Conservation (phyloP, 2,888 invertebrate genomes). For the Cerceris ruficornis region DNA sequence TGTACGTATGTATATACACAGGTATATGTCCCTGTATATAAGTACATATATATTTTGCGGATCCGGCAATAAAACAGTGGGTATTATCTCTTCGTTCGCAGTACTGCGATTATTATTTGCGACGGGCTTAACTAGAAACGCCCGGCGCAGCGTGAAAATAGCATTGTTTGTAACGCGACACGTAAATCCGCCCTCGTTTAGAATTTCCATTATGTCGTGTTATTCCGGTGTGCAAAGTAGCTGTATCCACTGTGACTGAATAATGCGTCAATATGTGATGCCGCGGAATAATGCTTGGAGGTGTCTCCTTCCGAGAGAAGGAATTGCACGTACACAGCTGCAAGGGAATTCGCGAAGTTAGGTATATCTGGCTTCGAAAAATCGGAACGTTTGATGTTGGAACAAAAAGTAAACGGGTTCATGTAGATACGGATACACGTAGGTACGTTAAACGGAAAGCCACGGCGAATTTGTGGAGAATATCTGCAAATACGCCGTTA, state of each 20-base stretch:
- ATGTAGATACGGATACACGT: no score
- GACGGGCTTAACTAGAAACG: conserved; percentile 53
- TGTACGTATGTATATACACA: conserved; percentile 7
- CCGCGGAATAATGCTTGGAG: not conserved
- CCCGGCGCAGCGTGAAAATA: conserved; percentile 52
- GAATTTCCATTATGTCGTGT: conserved; percentile 59
- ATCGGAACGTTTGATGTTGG: not conserved
- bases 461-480: not conserved
- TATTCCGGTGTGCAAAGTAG: conserved; percentile 55
- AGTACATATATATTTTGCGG: conserved; percentile 31
- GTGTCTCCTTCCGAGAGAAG: not conserved
- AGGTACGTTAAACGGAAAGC: not conserved
- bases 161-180: conserved; percentile 62
- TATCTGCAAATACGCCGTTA: not conserved
- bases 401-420: not conserved
- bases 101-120: conserved; percentile 62
- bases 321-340: no score
- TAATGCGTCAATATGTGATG: conserved; percentile 33
- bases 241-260: conserved; percentile 19
- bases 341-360: no score
- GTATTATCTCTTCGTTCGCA: conserved; percentile 51
- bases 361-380: not conserved
- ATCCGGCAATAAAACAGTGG: conserved; percentile 54
- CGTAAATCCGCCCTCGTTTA: conserved; percentile 63
- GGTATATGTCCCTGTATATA: conserved; percentile 8